Conservation (phyloP, 2,888 invertebrate species). For the Azorinus chamasolen region DNA sequence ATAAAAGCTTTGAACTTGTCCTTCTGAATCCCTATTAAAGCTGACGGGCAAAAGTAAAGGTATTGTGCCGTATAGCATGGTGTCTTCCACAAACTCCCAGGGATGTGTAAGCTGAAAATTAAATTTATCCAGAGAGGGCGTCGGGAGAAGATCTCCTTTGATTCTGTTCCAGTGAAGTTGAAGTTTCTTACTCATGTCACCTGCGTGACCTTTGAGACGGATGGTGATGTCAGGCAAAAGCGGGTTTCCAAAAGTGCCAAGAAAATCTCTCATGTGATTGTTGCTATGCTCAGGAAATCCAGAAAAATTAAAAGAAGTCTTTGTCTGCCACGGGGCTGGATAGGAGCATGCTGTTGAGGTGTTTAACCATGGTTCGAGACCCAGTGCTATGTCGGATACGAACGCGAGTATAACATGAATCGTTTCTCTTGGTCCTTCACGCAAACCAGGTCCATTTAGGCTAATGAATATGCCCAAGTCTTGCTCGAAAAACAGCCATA, state of each 20-base stretch:
- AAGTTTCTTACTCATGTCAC: not conserved
- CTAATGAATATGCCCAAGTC: slow-evolving; percentile 47
- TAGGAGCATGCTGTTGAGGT: slow-evolving; percentile 47
- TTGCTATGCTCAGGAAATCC: slow-evolving; percentile 16
- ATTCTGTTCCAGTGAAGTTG: slow-evolving; percentile 48
- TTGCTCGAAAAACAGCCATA: slow-evolving; percentile 55
- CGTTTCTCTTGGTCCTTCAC: slow-evolving; percentile 18
- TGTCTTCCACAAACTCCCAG: slow-evolving; percentile 55
- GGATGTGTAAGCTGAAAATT: slow-evolving; percentile 43
- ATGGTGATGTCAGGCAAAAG: slow-evolving; percentile 52
- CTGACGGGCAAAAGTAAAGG: slow-evolving; percentile 12
- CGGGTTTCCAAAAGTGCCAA: slow-evolving; percentile 45
- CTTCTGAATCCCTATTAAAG: slow-evolving; percentile 13
- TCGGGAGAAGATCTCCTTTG: slow-evolving; percentile 42
- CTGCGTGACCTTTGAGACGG: not conserved
- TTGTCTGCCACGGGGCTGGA: slow-evolving; percentile 48
- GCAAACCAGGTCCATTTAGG: slow-evolving; percentile 53
- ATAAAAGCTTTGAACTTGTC: slow-evolving; percentile 18
- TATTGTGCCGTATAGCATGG: slow-evolving; percentile 13
- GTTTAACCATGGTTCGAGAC: slow-evolving; percentile 43
- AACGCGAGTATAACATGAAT: slow-evolving; percentile 40
- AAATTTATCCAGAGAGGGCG: slow-evolving; percentile 18
- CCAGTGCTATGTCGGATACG: slow-evolving; percentile 42
- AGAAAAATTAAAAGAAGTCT: not conserved
- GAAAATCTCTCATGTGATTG: slow-evolving; percentile 15